Conservation (phyloP, 1,140 invertebrate genomes). For the Drosophila melanica region DNA sequence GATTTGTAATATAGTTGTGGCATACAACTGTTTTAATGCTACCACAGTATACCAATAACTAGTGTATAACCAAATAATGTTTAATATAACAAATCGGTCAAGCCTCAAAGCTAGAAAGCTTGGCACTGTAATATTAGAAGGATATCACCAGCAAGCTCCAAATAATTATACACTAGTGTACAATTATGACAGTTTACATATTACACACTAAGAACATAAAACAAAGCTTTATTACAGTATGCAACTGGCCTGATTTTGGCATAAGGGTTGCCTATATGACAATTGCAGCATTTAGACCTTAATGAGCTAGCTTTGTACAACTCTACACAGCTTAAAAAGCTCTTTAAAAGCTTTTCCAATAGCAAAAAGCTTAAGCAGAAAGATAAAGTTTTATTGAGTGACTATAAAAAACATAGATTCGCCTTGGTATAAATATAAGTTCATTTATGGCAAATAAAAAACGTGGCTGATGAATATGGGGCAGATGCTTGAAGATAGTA, state of each 20-base stretch:
- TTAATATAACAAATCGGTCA: too few species aligned
- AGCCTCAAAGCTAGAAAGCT: too few species aligned
- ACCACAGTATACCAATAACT: neutral
- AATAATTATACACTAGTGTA: too few species aligned
- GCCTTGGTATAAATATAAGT: conserved; percentile 4
- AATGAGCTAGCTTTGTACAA: neutral
- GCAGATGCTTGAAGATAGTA: neutral
- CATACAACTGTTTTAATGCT: neutral
- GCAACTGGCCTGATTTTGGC: too few species aligned
- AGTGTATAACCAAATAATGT: too few species aligned
- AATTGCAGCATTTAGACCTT: conserved; percentile 19
- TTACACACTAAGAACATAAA: too few species aligned
- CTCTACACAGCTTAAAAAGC: conserved; percentile 23
- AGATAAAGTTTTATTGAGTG: neutral
- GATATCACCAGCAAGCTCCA: too few species aligned
- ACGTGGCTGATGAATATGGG: neutral
- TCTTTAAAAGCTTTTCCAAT: neutral
- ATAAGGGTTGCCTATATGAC: neutral
- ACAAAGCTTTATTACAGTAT: too few species aligned
- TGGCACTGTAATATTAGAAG: too few species aligned
- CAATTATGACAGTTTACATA: too few species aligned
- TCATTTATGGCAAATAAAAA: neutral
- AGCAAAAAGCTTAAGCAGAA: neutral
- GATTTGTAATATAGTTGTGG: too few species aligned
- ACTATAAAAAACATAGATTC: conserved; percentile 25